A percentile compares a stretch with the other conserved stretches of the same genome.
phyloP scores from a whole-genome alignment of 1,140 invertebrate species.

The Cotesia glomerata region DNA sequence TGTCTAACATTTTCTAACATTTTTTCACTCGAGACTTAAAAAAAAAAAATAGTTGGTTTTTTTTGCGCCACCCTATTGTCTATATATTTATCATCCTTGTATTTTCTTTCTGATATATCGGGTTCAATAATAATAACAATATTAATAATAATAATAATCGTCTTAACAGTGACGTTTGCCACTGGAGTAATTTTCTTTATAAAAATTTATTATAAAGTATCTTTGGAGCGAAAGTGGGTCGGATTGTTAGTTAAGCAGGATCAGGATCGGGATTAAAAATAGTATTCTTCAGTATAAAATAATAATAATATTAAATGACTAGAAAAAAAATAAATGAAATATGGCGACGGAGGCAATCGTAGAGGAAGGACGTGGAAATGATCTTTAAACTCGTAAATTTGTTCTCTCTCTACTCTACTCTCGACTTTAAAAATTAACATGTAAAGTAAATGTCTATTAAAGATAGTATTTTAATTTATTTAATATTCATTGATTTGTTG shows the following conservation, averaged over 20 bases:
- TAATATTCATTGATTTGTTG: not conserved
- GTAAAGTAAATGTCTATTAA: not conserved
- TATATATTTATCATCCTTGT: conserved; percentile 39
- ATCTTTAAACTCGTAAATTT: not conserved
- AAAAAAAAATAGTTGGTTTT: too few relatives aligned
- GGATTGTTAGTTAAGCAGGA: conserved; percentile 27
- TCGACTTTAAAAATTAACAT: conserved; percentile 19
- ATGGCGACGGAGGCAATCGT: conserved; percentile 31
- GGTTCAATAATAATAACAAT: too few relatives aligned
- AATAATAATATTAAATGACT: conserved; percentile 35
- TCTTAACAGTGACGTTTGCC: too few relatives aligned
- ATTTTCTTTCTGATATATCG: conserved; percentile 47
- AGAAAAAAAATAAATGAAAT: conserved; percentile 25
- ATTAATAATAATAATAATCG: too few relatives aligned
- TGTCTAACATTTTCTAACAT: too few relatives aligned
- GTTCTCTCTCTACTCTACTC: conserved; percentile 20
- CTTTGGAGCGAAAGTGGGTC: too few relatives aligned
- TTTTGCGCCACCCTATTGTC: too few relatives aligned
- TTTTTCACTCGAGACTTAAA: too few relatives aligned
- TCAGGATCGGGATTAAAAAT: conserved; percentile 44
- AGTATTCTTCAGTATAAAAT: conserved; percentile 41
- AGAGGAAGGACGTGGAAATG: conserved; percentile 26
- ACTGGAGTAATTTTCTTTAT: too few relatives aligned
- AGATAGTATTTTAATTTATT: not conserved
- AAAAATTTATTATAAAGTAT: too few relatives aligned